Evolutionary conservation across 2,888 invertebrate species (phyloP), one percentile per base, ranked within the genome.

Genomic region (Thelaira solivaga): DNA sequence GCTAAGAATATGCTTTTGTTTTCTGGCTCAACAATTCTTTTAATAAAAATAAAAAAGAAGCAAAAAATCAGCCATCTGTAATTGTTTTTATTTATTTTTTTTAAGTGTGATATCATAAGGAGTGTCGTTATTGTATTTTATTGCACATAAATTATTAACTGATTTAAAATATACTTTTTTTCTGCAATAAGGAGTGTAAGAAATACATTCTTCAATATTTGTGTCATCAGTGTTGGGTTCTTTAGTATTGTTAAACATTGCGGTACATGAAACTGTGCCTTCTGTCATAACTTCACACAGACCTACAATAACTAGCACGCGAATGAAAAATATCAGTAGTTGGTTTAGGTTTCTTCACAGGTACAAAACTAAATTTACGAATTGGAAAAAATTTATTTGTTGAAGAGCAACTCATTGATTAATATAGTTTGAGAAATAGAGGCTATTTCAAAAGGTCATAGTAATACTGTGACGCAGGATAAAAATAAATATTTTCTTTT

Each of bases 181-280:
- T 49, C 24, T 64, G 64, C 49, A 64, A 61, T 41, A 65, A 72
- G 76, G 72, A 76, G 76, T 76, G 72, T 72, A 31, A 41, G 22
- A 67, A 59, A 31, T 24, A 18, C n/a, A n/a, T n/a, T n/a, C 29
- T 72, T 64, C 10, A 43, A 11, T 67, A 26, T 59, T 43, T 67
- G 34, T 59, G 43, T 31, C 74, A 74, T 43, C 59, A 39, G 13
- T 29, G 4, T 64, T 26, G 16, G 11, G 13, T 62, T 62, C 20
- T 45, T 13, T 20, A 8, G 10, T 20, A 29, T 16, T 4, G 20
- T 13, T 6, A 39, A 4, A 39, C 7, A 6, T 13, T n/a, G n/a
- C n/a, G n/a, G n/a, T n/a, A n/a, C n/a, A n/a, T n/a, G n/a, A n/a
- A n/a, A n/a, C n/a, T n/a, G n/a, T n/a, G n/a, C n/a, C n/a, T n/a